A percentile compares a stretch with the other conserved stretches of the same genome.
These are phyloP conservation scores for Sitophilus oryzae DNA, from an alignment of 1,140 invertebrate species.

Conservation along the genomic window DNA sequence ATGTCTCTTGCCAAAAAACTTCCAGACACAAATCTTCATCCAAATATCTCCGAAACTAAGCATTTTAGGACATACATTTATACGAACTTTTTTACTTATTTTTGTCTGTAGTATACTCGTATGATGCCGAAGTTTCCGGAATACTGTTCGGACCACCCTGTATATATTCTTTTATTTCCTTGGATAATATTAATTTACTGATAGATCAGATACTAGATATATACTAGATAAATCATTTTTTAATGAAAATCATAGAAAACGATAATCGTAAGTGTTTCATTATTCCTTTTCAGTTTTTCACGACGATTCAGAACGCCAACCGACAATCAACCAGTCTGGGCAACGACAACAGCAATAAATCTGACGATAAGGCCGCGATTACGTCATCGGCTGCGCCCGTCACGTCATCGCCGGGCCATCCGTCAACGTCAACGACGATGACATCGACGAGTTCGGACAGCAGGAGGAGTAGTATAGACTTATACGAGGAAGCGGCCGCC, in stretches of 20 bases:
- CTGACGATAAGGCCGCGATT: conserved; percentile 3
- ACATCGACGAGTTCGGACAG: neutral
- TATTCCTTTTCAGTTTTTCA: conserved; percentile 18
- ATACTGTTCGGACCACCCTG: no score
- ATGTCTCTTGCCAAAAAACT: no score
- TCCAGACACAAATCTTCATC: no score
- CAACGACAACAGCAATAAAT: conserved; percentile 19
- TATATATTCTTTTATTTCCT: no score
- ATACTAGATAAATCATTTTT: neutral
- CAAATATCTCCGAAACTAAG: no score
- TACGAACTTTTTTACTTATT: no score
- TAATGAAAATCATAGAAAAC: neutral
- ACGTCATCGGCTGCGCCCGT: neutral
- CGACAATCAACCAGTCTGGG: conserved; percentile 18
- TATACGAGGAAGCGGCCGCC: conserved; percentile 54
- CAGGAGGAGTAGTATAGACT: conserved; percentile 38
- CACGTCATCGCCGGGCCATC: conserved; percentile 2
- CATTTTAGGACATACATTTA: no score
- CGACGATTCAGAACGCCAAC: conserved; percentile 18
- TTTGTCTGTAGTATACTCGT: no score
- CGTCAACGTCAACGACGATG: conserved; percentile 13
- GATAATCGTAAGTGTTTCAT: neutral
- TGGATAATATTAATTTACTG: no score
- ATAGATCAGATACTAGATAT: no score
- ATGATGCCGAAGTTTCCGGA: no score